phyloP scores from a whole-genome alignment of 2,888 invertebrate genomes.

The Vanessa cardui region DNA sequence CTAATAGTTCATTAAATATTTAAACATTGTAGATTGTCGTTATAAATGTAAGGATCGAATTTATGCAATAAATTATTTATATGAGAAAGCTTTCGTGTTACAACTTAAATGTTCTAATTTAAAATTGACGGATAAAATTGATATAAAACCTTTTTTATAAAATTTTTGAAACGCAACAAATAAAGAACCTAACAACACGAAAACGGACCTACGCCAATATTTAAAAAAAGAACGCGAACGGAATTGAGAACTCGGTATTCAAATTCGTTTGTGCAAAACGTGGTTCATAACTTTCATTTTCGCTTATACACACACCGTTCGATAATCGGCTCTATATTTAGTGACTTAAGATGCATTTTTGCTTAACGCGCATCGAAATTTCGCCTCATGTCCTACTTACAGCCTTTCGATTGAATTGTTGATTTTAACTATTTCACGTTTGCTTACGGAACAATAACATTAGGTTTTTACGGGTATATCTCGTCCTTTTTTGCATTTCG shows the following conservation, averaged over 20 bases:
- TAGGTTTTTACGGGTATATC: constrained; percentile 30
- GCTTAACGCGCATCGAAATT: constrained; percentile 52
- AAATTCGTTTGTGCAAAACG: constrained; percentile 79
- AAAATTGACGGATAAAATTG: no score
- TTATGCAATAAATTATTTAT: no score
- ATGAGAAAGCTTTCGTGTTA: no score
- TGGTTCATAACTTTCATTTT: constrained; percentile 77
- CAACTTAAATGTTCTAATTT: no score
- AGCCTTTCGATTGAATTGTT: constrained; percentile 72
- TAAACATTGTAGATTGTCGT: no score
- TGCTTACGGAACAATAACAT: constrained; percentile 54
- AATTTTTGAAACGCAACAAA: not conserved
- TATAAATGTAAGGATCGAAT: no score
- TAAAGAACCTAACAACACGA: constrained; percentile 12
- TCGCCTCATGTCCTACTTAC: constrained; percentile 75
- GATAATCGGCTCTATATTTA: constrained; percentile 49
- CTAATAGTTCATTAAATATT: no score
- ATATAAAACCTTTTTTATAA: no score
- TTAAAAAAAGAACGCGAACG: constrained; percentile 36
- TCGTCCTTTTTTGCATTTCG: constrained; percentile 10
- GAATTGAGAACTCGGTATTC: constrained; percentile 60
- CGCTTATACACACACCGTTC: constrained; percentile 48
- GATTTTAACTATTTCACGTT: constrained; percentile 72
- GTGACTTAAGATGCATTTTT: constrained; percentile 47
- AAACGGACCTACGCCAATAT: constrained; percentile 42